Base-by-base conservation (phyloP, 2,797 vertebrate species). In the Rachycentron canadum region DNA sequence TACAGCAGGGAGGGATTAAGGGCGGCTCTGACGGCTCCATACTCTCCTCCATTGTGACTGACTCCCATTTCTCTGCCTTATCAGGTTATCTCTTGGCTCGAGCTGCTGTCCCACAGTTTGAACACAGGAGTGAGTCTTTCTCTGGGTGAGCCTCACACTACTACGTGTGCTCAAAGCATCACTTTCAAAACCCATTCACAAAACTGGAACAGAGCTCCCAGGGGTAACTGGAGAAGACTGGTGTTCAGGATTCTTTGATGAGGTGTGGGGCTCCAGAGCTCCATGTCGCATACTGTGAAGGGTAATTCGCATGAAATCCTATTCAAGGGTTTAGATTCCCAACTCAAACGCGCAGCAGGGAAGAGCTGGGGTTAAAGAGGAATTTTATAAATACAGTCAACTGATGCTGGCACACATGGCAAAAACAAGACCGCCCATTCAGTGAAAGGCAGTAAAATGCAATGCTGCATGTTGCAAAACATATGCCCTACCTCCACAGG, bases 171-270 rank as follows among this genome's bases (percentile, higher is more conserved):
- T 36, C 32, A n/a, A 41, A 36, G 3, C 26, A 9, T 14, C 3
- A 2, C 1, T 7, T 64, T 52, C 23, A 32, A 26, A 60, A 38
- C 3, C 41, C 63, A 62, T 73, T 58, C 73, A 77, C 11, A 53
- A 69, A 75, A 64, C 43, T 56, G 72, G 72, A 79, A 25, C 53
- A 41, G 47, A 68, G 61, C 67, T 53, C 28, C 30, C 1, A 14
- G 34, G 57, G 34, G 69, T 57, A 73, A 78, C 69, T 45, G 58
- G 71, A 84, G 53, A 80, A 12, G 57, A 53, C 38, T 41, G 62
- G 47, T 0, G 4, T 45, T 30, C 50, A 23, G n/a, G 36, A 71
- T 76, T 78, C 45, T 63, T 62, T 25, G 40, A 73, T 66, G 57
- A 77, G 58, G 53, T n/a, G 65, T 50, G 34, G 23, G 23, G 57